Evolutionary conservation across 2,888 invertebrate species (phyloP).

Genomic region (Drosophila trichaetosa): DNA sequence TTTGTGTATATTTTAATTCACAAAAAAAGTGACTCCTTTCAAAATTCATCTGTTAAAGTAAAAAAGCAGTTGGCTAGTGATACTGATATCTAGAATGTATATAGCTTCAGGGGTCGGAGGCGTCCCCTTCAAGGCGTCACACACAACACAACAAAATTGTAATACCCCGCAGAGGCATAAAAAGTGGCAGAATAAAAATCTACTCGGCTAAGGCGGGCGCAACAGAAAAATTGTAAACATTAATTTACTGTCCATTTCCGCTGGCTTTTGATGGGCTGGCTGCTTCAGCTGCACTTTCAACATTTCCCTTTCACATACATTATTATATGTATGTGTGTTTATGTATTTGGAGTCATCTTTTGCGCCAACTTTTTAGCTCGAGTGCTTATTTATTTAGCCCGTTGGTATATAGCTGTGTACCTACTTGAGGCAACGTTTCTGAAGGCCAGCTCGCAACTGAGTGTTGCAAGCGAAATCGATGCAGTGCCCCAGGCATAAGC

Average conservation of each 20-base stretch:
- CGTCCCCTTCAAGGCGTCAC: not conserved
- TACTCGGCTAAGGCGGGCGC: constrained; percentile 44
- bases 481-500: constrained; percentile 17
- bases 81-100: not conserved
- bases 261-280: constrained; percentile 60
- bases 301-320: constrained; percentile 45
- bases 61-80: not conserved
- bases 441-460: constrained; percentile 40
- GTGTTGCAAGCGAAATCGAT: constrained; percentile 21
- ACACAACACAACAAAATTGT: not conserved
- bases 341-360: constrained; percentile 59
- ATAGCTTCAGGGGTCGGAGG: not conserved
- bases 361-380: constrained; percentile 40
- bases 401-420: constrained; percentile 17
- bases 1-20: not conserved
- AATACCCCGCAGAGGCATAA: not conserved
- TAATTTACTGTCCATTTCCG: constrained; percentile 81
- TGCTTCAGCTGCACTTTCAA: constrained; percentile 33
- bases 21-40: not conserved
- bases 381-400: constrained; percentile 71
- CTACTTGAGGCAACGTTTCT: constrained; percentile 35
- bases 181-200: constrained; percentile 12
- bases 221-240: constrained; percentile 77
- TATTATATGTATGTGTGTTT: constrained; percentile 38
- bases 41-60: not conserved